Conservation (phyloP, 2,888 invertebrate species). For the Andrena hattorfiana region DNA sequence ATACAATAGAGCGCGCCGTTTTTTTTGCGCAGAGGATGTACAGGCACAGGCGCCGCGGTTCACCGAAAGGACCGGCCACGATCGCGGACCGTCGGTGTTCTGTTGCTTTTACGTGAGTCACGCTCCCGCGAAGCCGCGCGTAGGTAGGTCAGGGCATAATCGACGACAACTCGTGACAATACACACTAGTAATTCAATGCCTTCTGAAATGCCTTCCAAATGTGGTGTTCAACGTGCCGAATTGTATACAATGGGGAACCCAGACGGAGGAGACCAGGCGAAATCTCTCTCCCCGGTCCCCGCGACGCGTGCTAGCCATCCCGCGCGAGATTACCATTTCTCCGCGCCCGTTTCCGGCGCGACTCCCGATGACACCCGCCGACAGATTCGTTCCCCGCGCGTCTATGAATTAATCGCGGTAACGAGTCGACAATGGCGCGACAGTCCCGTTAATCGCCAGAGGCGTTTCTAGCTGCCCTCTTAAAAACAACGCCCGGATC, state of each 20-base stretch:
- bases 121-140: conserved; percentile 45
- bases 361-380: conserved; percentile 49
- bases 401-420: conserved; percentile 26
- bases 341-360: conserved; percentile 16
- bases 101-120: conserved; percentile 40
- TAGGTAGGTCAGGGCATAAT: conserved; percentile 73
- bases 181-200: conserved; percentile 81
- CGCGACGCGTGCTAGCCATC: conserved; percentile 25
- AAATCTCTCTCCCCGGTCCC: conserved; percentile 41
- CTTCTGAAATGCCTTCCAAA: conserved; percentile 83
- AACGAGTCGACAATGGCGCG: not conserved
- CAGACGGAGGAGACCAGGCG: conserved; percentile 46
- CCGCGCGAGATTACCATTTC: conserved; percentile 48
- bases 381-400: conserved; percentile 11
- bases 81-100: not conserved
- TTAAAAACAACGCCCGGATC: not conserved
- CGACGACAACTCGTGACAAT: conserved; percentile 80
- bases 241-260: conserved; percentile 69
- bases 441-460: not conserved
- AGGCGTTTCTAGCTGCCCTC: not conserved
- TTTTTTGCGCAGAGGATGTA: conserved; percentile 7
- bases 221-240: conserved; percentile 81
- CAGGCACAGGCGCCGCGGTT: not conserved
- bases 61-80: not conserved
- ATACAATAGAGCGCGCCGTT: conserved; percentile 13